Conservation (phyloP, 2,113 vertebrate species). For the Trogon surrucura region DNA sequence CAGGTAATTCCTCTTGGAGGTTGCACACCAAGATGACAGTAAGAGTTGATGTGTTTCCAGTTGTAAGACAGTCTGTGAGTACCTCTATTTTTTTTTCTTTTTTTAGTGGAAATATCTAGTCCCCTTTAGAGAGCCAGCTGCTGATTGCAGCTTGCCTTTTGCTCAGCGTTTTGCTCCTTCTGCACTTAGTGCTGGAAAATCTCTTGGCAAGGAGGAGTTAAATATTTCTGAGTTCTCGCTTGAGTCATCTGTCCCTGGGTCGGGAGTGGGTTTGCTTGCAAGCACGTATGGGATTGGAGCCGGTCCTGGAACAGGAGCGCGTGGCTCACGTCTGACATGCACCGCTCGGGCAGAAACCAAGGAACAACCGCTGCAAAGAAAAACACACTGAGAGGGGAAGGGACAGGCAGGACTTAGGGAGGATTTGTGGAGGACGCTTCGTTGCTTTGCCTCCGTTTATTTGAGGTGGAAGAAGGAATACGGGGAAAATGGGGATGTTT, state of each 20-base stretch:
- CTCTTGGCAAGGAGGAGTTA: constrained; percentile 49
- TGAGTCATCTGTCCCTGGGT: constrained; percentile 58
- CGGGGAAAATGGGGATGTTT: fast-evolving
- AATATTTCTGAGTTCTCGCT: constrained; percentile 30
- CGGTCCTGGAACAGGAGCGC: constrained; percentile 13
- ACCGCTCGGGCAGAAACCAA: neutral
- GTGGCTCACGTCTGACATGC: constrained; percentile 20
- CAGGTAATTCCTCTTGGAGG: neutral
- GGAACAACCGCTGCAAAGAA: neutral
- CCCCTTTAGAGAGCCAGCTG: neutral
- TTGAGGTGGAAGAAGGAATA: neutral
- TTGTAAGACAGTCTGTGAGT: neutral
- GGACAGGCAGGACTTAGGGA: fast-evolving
- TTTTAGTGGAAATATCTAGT: neutral
- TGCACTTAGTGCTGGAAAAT: neutral
- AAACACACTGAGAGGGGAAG: neutral
- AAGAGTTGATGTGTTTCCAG: neutral
- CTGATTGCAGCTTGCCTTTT: neutral
- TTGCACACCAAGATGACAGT: fast-evolving
- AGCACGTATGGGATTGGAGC: constrained; percentile 62
- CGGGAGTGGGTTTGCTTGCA: constrained; percentile 26
- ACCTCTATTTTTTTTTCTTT: neutral
- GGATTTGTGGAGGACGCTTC: neutral
- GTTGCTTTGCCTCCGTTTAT: fast-evolving
- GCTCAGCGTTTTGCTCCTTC: neutral